A percentile compares a stretch with the other conserved stretches of the same genome.
phyloP scores from a whole-genome alignment of 2,113 vertebrate species.

The Dryoscopus gambensis region DNA sequence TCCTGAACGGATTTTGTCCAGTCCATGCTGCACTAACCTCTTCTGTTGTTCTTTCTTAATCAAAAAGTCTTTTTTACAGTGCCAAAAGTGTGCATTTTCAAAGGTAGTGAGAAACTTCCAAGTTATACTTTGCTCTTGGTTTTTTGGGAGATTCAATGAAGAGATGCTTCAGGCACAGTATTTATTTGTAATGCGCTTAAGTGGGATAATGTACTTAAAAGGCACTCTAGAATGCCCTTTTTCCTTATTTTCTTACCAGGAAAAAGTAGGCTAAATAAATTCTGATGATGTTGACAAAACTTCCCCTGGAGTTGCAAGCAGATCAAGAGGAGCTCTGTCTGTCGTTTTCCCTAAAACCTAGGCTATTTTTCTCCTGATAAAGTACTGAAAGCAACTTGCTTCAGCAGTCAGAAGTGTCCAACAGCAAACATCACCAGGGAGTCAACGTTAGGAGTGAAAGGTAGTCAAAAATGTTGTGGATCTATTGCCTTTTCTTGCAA shows the following conservation, averaged over 20 bases:
- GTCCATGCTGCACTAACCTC: background rate
- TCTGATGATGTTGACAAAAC: background rate
- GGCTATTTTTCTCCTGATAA: background rate
- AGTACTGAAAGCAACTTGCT: background rate
- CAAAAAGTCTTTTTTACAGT: background rate
- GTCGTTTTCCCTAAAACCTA: background rate
- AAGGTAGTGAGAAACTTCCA: background rate
- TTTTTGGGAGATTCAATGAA: background rate
- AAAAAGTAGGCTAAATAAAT: conserved; percentile 8
- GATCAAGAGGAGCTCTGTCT: background rate
- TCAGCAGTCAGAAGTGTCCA: background rate
- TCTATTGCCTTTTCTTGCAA: background rate
- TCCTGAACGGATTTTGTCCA: background rate
- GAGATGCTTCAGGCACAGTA: background rate
- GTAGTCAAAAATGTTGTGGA: background rate
- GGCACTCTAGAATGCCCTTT: background rate
- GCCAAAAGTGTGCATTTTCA: background rate
- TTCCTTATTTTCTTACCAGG: background rate
- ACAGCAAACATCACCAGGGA: background rate
- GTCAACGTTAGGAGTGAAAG: background rate
- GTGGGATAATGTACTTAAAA: background rate
- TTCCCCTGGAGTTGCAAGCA: background rate
- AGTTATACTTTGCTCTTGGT: background rate
- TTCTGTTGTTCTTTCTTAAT: background rate
- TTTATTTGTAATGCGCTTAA: background rate